These are phyloP conservation scores for Dryomyza anilis DNA, from an alignment of 2,888 invertebrate species.

Conservation along the genomic window DNA sequence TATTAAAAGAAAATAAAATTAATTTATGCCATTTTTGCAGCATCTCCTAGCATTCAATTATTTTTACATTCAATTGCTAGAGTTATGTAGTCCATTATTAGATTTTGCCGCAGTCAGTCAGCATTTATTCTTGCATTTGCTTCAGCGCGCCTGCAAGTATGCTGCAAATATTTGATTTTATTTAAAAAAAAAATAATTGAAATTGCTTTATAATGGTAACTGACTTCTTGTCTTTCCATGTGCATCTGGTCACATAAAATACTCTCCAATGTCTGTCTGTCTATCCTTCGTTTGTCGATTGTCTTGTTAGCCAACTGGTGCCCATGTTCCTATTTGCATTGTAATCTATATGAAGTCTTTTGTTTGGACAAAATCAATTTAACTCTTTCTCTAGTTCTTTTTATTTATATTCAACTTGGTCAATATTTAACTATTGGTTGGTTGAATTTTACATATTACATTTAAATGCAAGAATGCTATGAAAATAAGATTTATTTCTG, in stretches of 20 bases:
- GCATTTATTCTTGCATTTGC: no score
- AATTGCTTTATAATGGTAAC: not conserved
- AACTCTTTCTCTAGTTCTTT: not conserved
- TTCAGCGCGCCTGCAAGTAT: not conserved
- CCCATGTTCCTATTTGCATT: conserved; percentile 9
- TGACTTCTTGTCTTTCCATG: not conserved
- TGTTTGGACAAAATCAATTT: not conserved
- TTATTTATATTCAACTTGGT: not conserved
- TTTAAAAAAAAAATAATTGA: not conserved
- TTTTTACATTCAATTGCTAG: no score
- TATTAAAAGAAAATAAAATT: no score
- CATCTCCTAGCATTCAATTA: no score
- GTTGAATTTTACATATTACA: no score
- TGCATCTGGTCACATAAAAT: not conserved
- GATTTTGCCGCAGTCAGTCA: no score
- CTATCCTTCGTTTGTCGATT: not conserved
- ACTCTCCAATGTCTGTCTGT: not conserved
- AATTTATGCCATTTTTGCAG: no score
- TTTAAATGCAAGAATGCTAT: no score
- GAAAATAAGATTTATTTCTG: no score
- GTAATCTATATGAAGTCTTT: not conserved
- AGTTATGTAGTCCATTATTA: no score
- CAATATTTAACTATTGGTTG: not conserved
- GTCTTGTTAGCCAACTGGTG: not conserved
- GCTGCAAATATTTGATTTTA: not conserved